Conservation (phyloP, 2,113 vertebrate genomes). For the Andinoacara biseriatus region DNA sequence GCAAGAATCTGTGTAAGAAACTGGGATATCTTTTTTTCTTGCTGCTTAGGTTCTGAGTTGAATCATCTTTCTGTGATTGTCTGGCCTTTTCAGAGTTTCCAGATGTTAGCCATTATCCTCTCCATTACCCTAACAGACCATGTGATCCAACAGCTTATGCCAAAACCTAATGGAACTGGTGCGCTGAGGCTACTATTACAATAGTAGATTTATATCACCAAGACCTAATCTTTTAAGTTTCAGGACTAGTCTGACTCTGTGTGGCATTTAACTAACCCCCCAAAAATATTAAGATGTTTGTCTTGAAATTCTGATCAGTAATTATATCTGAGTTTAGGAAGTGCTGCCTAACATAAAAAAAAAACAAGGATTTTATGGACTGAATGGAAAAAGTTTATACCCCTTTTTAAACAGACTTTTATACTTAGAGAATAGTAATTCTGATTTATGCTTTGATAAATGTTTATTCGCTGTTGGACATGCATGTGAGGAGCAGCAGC, state of each 20-base stretch:
- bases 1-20: neutral
- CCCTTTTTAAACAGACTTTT: neutral
- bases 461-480: neutral
- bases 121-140: constrained; percentile 50
- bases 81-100: constrained; percentile 39
- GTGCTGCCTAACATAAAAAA: constrained; percentile 27
- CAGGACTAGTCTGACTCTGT: constrained; percentile 38
- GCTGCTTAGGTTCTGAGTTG: constrained; percentile 24
- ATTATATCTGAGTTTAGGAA: constrained; percentile 45
- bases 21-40: constrained; percentile 2
- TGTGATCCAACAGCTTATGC: constrained; percentile 48
- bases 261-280: constrained; percentile 51
- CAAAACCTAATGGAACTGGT: constrained; percentile 50
- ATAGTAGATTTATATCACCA: constrained; percentile 41
- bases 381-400: constrained; percentile 17
- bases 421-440: neutral
- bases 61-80: constrained; percentile 35
- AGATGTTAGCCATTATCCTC: constrained; percentile 63
- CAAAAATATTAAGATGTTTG: constrained; percentile 17
- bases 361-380: neutral
- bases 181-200: constrained; percentile 43
- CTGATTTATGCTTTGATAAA: neutral
- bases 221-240: constrained; percentile 52
- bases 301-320: constrained; percentile 15
- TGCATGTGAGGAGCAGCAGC: neutral